These are phyloP conservation scores for Mus spicilegus DNA, from an alignment of 2,113 vertebrate genomes.

Conservation along the genomic window DNA sequence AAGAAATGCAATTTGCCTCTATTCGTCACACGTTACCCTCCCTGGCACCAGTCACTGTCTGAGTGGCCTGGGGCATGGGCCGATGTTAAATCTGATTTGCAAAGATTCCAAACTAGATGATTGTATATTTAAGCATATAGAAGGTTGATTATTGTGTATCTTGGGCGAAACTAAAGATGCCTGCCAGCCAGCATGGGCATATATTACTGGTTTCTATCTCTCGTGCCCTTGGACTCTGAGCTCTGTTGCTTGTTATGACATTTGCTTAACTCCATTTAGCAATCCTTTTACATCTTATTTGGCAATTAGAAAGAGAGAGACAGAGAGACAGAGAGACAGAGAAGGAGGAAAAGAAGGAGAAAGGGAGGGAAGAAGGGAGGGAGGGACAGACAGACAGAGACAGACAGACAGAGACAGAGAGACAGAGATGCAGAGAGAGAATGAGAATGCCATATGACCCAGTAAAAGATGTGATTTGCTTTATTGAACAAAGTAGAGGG, in stretches of 20 bases:
- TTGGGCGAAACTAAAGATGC: not conserved
- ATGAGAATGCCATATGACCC: not conserved
- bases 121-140: conserved; percentile 65
- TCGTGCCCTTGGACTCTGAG: not conserved
- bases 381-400: not conserved
- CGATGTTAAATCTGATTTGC: conserved; percentile 80
- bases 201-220: not conserved
- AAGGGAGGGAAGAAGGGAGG: not conserved
- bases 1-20: conserved; percentile 78
- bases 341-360: too few relatives aligned
- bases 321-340: not conserved
- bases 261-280: not conserved
- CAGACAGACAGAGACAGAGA: not conserved
- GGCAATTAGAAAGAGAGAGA: not conserved
- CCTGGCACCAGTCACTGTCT: conserved; percentile 66
- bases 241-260: not conserved
- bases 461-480: not conserved
- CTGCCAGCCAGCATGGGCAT: not conserved
- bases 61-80: conserved; percentile 68
- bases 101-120: conserved; percentile 53
- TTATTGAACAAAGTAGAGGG: not conserved
- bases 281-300: not conserved
- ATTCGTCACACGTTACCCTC: conserved; percentile 78
- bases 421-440: too few relatives aligned
- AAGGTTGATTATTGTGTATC: conserved; percentile 6